Percentiles rank a stretch among this genome's conserved stretches.
Evolutionary conservation across 1,140 invertebrate genomes (phyloP).

Genomic region (Dinoponera quadriceps): DNA sequence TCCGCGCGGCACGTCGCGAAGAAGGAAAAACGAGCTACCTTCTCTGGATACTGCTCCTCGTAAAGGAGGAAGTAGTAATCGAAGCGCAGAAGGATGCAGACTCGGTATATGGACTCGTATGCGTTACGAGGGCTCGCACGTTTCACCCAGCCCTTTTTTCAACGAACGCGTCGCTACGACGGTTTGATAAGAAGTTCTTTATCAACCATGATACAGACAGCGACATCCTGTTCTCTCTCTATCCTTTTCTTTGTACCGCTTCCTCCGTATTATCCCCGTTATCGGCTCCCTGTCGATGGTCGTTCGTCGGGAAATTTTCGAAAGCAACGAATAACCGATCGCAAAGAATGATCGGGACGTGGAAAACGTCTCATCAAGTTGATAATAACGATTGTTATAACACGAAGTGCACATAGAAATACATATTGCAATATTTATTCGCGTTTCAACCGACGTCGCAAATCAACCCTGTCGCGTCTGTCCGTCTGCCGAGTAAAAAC

Average conservation of each 20-base stretch:
- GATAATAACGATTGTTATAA: background rate
- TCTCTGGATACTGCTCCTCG: constrained; percentile 49
- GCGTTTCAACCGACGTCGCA: background rate
- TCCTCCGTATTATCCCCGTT: background rate
- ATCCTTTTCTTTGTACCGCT: background rate
- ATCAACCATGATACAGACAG: constrained; percentile 60
- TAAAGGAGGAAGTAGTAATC: constrained; percentile 67
- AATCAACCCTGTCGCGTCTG: background rate
- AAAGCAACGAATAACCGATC: background rate
- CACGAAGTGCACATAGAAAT: background rate
- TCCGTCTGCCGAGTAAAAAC: too few species aligned
- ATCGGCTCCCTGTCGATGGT: background rate
- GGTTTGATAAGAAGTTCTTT: constrained; percentile 61
- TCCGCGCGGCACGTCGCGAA: constrained; percentile 43
- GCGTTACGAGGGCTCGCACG: constrained; percentile 61
- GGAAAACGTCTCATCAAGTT: background rate
- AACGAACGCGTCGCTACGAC: constrained; percentile 38
- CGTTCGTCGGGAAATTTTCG: background rate
- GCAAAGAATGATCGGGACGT: background rate
- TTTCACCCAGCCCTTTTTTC: constrained; percentile 58
- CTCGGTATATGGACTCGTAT: constrained; percentile 47
- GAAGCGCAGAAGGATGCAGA: constrained; percentile 69
- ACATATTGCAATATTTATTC: background rate
- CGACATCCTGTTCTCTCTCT: background rate
- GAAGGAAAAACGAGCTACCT: constrained; percentile 68